Percentiles rank a stretch among this genome's conserved stretches.
Evolutionary conservation across 2,888 invertebrate genomes (phyloP).

Genomic region (Melieria crassipennis): DNA sequence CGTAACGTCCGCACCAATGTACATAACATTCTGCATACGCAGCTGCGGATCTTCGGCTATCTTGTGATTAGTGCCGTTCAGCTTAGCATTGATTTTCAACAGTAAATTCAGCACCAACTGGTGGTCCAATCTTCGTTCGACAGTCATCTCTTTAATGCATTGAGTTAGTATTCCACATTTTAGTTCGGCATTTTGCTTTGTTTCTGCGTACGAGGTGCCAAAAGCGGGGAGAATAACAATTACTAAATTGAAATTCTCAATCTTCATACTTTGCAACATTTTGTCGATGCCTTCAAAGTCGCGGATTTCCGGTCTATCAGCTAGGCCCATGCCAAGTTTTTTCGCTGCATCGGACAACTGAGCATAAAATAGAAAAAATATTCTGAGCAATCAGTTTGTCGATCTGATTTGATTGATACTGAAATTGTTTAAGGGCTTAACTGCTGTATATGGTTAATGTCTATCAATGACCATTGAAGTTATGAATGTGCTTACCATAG

Average conservation of each 20-base stretch:
- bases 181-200: slow-evolving; percentile 78
- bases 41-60: slow-evolving; percentile 49
- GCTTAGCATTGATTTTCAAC: slow-evolving; percentile 82
- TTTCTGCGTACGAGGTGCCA: slow-evolving; percentile 65
- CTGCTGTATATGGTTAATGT: background rate
- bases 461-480: background rate
- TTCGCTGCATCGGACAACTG: slow-evolving; percentile 43
- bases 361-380: slow-evolving; percentile 21
- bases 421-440: no score
- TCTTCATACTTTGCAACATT: slow-evolving; percentile 47
- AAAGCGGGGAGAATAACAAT: slow-evolving; percentile 72
- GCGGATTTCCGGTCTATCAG: slow-evolving; percentile 35
- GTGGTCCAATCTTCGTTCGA: slow-evolving; percentile 65
- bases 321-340: slow-evolving; percentile 49
- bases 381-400: no score
- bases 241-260: slow-evolving; percentile 67
- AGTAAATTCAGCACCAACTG: slow-evolving; percentile 78
- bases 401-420: no score
- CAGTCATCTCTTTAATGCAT: slow-evolving; percentile 72
- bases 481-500: background rate
- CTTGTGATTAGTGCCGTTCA: slow-evolving; percentile 83
- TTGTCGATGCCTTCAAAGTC: slow-evolving; percentile 43
- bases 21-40: slow-evolving; percentile 65
- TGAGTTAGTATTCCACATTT: slow-evolving; percentile 77
- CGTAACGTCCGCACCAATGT: slow-evolving; percentile 91